Evolutionary conservation across 2,888 invertebrate genomes (phyloP).

Genomic region (Polyommatus iphigenia): DNA sequence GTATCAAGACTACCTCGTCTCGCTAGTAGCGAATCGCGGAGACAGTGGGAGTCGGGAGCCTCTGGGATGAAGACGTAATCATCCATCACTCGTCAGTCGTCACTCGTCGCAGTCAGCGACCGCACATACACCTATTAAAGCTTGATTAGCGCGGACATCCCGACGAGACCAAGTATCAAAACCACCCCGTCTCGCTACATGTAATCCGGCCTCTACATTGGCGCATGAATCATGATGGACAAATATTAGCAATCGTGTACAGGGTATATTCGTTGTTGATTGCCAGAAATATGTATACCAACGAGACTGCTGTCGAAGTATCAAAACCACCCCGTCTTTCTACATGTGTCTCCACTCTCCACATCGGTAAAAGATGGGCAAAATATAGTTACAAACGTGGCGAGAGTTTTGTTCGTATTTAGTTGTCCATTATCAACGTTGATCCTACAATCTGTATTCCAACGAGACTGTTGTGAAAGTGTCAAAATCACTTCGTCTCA

Average conservation of each 20-base stretch:
- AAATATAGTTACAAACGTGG: too few species aligned
- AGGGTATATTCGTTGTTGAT: too few species aligned
- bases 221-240: too few species aligned
- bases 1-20: slow-evolving; percentile 35
- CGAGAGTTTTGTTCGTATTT: too few species aligned
- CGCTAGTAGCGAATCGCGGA: slow-evolving; percentile 38
- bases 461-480: too few species aligned
- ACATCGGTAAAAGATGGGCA: too few species aligned
- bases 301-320: neutral
- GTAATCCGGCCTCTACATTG: too few species aligned
- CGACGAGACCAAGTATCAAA: slow-evolving; percentile 2
- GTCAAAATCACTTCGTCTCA: slow-evolving; percentile 2
- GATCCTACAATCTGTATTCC: too few species aligned
- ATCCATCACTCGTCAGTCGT: slow-evolving; percentile 69
- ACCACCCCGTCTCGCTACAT: slow-evolving; percentile 6
- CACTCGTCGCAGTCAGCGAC: slow-evolving; percentile 60
- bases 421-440: too few species aligned
- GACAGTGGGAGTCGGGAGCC: slow-evolving; percentile 36
- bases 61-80: slow-evolving; percentile 67
- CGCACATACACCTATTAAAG: slow-evolving; percentile 56
- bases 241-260: too few species aligned
- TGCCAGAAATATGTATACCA: too few species aligned
- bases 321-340: slow-evolving; percentile 7
- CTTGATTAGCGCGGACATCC: slow-evolving; percentile 25
- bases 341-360: neutral